A percentile compares a stretch with the other conserved stretches of the same genome.
These are phyloP conservation scores for Sinotaia quadrata DNA, from an alignment of 2,888 invertebrate species.

Conservation along the genomic window DNA sequence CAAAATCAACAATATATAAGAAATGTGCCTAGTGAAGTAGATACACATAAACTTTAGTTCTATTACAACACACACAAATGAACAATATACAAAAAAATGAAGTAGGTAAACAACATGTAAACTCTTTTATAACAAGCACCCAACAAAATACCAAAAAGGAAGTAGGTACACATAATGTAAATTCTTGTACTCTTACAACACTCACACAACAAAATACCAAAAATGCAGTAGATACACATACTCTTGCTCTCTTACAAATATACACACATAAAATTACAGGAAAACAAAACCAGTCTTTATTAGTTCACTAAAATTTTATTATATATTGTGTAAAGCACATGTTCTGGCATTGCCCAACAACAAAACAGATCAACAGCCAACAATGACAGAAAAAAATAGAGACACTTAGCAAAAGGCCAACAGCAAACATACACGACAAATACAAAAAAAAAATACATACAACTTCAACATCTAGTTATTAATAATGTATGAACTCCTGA, in stretches of 20 bases:
- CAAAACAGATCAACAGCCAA: neutral
- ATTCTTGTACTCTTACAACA: too few species aligned
- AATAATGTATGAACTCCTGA: too few species aligned
- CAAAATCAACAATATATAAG: too few species aligned
- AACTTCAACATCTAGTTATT: neutral
- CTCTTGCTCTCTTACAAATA: neutral
- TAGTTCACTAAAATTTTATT: neutral
- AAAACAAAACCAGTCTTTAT: neutral
- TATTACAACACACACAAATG: too few species aligned
- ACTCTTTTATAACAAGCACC: too few species aligned
- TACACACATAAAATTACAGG: neutral
- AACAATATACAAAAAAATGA: too few species aligned
- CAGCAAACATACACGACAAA: constrained; percentile 1
- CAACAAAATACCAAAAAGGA: too few species aligned
- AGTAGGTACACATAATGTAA: too few species aligned
- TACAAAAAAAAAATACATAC: neutral
- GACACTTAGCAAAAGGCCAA: neutral
- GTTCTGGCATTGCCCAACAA: neutral
- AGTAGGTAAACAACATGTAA: too few species aligned
- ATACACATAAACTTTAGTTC: too few species aligned
- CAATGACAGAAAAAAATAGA: neutral
- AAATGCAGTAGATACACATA: neutral
- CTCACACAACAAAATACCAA: neutral
- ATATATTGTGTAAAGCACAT: neutral
- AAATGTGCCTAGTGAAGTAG: too few species aligned